Base-by-base conservation (phyloP, 2,888 invertebrate species). In the Drosophila barbarae region DNA sequence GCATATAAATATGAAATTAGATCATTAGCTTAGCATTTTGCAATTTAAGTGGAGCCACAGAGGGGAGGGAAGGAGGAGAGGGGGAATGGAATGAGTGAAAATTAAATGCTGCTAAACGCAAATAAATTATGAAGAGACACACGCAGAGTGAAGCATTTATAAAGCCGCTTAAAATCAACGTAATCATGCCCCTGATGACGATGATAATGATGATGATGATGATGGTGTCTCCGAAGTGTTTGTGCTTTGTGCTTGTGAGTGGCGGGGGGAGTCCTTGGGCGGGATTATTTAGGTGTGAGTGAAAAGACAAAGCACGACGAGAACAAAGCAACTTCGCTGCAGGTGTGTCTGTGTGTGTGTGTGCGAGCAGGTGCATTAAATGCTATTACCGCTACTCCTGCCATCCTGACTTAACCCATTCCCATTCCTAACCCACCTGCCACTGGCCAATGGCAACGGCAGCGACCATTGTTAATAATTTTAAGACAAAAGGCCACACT, bases 401-500 rank as follows among this genome's bases (percentile, higher is more conserved):
- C 30, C 13, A 28, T 53, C 8, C 42, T 44, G 13, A 46, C 18
- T 18, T 46, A 46, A 46, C 49, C 49, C 51, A 36, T 63, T 38
- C 42, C 36, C 36, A 9, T 8, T 30, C 30, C 10, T 30, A 30
- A 30, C 15, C 39, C 30, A 26, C 26, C 49, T 12, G 5, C 51
- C 18, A 58, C 59, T 39, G 38, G 30, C 21, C 53, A 54, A 53
- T 42, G 44, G 39, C 46, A 38, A 38, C 72, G 69, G 66, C 69
- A 66, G 68, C 63, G 70, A 51, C 77, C 77, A 80, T 84, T 86
- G 80, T 86, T 77, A 73, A 77, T 81, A 84, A 81, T 68, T 85
- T 76, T 51, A 64, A 74, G 74, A 85, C 82, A 84, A 85, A 85
- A 76, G 84, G 71, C 74, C 82, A 73, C 70, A 81, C 84, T 74